These are phyloP conservation scores for Emys orbicularis DNA, from an alignment of 2,797 vertebrate genomes.

Conservation along the genomic window DNA sequence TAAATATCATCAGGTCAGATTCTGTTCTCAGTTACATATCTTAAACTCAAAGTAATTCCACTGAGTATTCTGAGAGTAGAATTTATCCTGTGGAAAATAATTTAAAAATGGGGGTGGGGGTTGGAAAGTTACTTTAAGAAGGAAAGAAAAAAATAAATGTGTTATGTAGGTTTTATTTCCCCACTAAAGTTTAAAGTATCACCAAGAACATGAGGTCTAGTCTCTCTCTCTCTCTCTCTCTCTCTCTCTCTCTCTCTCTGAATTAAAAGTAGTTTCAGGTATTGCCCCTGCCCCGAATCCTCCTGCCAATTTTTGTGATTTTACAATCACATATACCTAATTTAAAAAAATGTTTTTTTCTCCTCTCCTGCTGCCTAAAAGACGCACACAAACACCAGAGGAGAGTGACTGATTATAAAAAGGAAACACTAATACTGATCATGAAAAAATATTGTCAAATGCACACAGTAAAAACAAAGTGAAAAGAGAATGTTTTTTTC, in stretches of 20 bases:
- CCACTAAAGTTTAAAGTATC: background rate
- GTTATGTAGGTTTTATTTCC: background rate
- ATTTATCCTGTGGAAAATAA: background rate
- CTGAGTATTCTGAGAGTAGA: background rate
- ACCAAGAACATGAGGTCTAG: background rate
- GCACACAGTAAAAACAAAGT: constrained; percentile 26
- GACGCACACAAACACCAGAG: background rate
- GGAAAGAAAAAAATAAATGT: background rate
- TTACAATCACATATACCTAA: background rate
- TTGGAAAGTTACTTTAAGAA: background rate
- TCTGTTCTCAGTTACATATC: background rate
- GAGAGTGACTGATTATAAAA: background rate
- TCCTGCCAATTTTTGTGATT: constrained; percentile 57
- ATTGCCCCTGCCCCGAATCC: background rate
- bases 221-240: background rate
- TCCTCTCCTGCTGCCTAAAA: background rate
- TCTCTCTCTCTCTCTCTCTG: background rate
- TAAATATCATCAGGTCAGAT: background rate
- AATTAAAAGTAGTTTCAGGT: background rate
- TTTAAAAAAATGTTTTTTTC: constrained; percentile 18
- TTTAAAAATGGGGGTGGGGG: background rate
- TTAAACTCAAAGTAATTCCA: constrained; percentile 12
- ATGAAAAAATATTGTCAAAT: constrained; percentile 39
- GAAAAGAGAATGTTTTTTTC: background rate
- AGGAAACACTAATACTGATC: background rate